Conservation (phyloP, 2,888 invertebrate species). For the Acheta domesticus region DNA sequence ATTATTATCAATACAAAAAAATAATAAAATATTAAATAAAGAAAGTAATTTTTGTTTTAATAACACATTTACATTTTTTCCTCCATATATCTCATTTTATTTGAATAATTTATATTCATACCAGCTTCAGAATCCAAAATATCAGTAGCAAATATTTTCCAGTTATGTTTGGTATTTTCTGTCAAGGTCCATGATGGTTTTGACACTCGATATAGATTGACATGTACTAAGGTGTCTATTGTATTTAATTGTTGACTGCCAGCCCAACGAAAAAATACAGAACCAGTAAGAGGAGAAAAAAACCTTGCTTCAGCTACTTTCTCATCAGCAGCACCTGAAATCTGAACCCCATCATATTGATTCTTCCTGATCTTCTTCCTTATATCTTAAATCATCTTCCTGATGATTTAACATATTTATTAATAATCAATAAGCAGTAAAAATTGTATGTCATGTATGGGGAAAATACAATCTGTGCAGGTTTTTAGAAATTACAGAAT, state of each 20-base stretch:
- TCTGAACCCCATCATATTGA: conserved; percentile 39
- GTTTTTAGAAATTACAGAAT: no score
- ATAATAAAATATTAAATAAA: neutral
- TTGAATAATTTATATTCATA: conserved; percentile 37
- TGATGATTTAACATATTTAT: neutral
- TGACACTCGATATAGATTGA: conserved; percentile 65
- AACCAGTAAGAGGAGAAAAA: conserved; percentile 70
- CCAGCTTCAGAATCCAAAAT: conserved; percentile 71
- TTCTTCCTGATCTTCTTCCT: neutral
- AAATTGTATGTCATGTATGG: no score
- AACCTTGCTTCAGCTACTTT: conserved; percentile 77
- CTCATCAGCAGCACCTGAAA: conserved; percentile 67
- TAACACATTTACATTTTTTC: no score
- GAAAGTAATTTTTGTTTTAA: neutral
- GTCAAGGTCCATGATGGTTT: conserved; percentile 48
- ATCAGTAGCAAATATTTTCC: conserved; percentile 88
- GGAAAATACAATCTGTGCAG: no score
- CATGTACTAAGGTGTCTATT: conserved; percentile 72
- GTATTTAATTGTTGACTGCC: conserved; percentile 52
- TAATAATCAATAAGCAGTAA: neutral
- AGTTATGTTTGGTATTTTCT: conserved; percentile 67
- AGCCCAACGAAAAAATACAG: conserved; percentile 71
- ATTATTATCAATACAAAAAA: conserved; percentile 18
- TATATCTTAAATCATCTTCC: no score
- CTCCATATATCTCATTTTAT: no score